phyloP scores from a whole-genome alignment of 2,888 invertebrate species.

The Germaria angustata region DNA sequence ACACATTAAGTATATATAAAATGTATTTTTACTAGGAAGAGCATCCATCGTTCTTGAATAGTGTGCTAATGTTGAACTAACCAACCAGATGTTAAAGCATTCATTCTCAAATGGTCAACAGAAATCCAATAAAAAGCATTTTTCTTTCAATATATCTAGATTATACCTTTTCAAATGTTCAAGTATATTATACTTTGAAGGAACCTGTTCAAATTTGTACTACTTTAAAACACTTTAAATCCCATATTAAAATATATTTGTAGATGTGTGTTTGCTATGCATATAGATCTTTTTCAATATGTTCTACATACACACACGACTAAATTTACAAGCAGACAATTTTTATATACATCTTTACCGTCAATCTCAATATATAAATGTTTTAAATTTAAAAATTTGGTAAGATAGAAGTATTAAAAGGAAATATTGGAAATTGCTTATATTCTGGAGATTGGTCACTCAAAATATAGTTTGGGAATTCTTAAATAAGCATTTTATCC shows the following conservation, averaged over 20 bases:
- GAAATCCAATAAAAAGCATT: conserved; percentile 58
- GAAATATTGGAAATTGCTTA: too few relatives aligned
- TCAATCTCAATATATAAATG: background rate
- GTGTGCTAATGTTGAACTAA: conserved; percentile 54
- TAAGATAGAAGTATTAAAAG: too few relatives aligned
- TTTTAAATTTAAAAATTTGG: background rate
- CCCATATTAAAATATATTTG: background rate
- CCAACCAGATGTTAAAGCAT: conserved; percentile 45
- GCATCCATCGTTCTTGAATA: too few relatives aligned
- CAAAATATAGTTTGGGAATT: too few relatives aligned
- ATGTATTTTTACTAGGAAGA: too few relatives aligned
- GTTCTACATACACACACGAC: background rate
- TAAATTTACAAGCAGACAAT: background rate
- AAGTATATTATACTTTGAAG: conserved; percentile 62
- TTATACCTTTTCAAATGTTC: conserved; percentile 60
- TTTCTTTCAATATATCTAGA: conserved; percentile 56
- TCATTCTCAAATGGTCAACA: conserved; percentile 56
- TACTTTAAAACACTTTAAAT: conserved; percentile 47
- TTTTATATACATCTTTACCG: background rate
- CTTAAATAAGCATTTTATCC: too few relatives aligned
- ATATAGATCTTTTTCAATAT: conserved; percentile 1
- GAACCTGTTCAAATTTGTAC: conserved; percentile 59
- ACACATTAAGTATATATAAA: too few relatives aligned
- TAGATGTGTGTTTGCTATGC: background rate
- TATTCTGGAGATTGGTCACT: too few relatives aligned